These are phyloP conservation scores for Gallinago undulata DNA, from an alignment of 2,113 vertebrate genomes.

Conservation along the genomic window DNA sequence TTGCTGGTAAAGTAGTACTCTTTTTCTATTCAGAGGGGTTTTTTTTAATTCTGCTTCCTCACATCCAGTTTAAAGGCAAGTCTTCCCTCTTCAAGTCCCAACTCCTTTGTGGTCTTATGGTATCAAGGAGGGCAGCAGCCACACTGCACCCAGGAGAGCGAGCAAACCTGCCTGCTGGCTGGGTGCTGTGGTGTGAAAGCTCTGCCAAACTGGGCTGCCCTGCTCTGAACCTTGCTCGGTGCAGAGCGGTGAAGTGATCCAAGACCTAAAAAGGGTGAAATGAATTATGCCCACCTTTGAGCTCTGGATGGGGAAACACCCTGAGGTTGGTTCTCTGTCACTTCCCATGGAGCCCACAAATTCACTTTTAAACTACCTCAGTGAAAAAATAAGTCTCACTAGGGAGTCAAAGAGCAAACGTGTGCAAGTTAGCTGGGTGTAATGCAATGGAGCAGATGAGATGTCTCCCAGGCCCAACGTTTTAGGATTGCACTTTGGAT, in stretches of 20 bases:
- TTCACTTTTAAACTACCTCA: background rate
- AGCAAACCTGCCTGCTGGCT: fast-evolving
- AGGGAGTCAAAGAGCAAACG: background rate
- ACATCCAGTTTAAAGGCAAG: background rate
- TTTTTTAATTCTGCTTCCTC: background rate
- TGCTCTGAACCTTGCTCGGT: background rate
- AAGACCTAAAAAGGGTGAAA: background rate
- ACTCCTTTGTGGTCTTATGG: fast-evolving
- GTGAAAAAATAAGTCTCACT: fast-evolving
- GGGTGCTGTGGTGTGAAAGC: fast-evolving
- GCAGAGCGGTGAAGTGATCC: fast-evolving
- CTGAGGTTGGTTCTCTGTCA: background rate
- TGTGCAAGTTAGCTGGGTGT: background rate
- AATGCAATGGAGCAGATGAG: background rate
- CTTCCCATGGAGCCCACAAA: background rate
- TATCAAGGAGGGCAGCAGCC: background rate
- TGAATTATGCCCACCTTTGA: background rate
- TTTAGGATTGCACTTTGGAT: background rate
- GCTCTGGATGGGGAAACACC: background rate
- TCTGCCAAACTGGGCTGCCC: background rate
- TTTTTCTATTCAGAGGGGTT: background rate
- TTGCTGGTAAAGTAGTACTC: background rate
- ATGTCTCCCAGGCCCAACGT: fast-evolving
- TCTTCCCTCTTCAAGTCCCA: background rate
- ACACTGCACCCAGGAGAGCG: fast-evolving